Conservation (phyloP, 2,888 invertebrate species). For the Calliscelio sp. region DNA sequence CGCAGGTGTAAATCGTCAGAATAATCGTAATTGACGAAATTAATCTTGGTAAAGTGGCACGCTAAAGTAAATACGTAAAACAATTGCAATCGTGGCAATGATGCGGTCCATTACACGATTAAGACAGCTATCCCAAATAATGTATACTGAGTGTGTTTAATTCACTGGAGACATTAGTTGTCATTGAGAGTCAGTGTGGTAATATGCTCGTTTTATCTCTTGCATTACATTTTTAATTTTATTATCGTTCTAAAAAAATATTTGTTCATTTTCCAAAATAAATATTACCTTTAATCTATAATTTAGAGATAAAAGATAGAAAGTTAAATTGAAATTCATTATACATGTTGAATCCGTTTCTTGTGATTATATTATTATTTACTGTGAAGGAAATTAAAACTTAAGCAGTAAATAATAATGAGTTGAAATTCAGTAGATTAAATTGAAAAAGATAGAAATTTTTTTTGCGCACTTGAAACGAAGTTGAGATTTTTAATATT, state of each 20-base stretch:
- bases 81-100: constrained; percentile 39
- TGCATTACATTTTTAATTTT: not conserved
- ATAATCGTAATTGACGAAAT: constrained; percentile 20
- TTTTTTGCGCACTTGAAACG: too few species aligned
- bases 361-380: too few species aligned
- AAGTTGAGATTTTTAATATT: too few species aligned
- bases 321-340: too few species aligned
- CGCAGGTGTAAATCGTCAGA: too few species aligned
- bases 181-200: constrained; percentile 22
- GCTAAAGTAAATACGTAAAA: constrained; percentile 32
- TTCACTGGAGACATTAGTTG: constrained; percentile 37
- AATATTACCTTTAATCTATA: too few species aligned
- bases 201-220: constrained; percentile 20
- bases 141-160: constrained; percentile 40
- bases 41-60: constrained; percentile 20
- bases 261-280: not conserved
- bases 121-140: constrained; percentile 41
- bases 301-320: too few species aligned
- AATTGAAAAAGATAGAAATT: too few species aligned
- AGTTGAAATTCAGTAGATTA: too few species aligned
- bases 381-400: too few species aligned
- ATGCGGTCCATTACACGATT: constrained; percentile 53
- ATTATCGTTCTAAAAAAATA: constrained; percentile 15
- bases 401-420: too few species aligned
- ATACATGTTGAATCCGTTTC: too few species aligned